A percentile compares a stretch with the other conserved stretches of the same genome.
Evolutionary conservation across 2,888 invertebrate genomes (phyloP).

Genomic region (Ichneumoninae sp.): DNA sequence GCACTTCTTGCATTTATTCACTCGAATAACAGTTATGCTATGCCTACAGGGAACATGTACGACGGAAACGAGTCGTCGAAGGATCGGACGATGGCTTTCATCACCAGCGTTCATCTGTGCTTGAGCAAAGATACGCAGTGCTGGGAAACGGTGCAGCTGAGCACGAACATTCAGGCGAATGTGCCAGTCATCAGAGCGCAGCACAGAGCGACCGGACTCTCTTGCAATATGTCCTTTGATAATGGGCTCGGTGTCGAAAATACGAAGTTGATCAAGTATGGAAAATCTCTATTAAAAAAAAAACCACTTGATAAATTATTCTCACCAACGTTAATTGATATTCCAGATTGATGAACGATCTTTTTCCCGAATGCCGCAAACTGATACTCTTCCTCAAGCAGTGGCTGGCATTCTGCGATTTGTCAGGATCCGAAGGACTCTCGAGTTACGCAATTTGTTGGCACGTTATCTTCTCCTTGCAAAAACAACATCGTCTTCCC

Average conservation of each 20-base stretch:
- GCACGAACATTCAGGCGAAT: conserved; percentile 68
- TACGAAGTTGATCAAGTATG: conserved; percentile 84
- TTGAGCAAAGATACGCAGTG: conserved; percentile 56
- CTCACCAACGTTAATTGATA: conserved; percentile 13
- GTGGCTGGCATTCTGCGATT: conserved; percentile 85
- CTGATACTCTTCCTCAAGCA: conserved; percentile 87
- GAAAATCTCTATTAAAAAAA: neutral
- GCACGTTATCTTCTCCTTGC: conserved; percentile 87
- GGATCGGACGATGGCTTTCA: neutral
- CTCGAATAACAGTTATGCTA: neutral
- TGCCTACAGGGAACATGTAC: conserved; percentile 20
- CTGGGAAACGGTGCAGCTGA: conserved; percentile 81
- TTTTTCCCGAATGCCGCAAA: conserved; percentile 84
- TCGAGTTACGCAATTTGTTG: conserved; percentile 87
- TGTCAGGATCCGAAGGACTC: conserved; percentile 77
- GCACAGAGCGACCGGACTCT: conserved; percentile 84
- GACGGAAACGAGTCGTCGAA: conserved; percentile 10
- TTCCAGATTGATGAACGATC: conserved; percentile 81
- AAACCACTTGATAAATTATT: conserved; percentile 3
- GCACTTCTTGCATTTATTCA: neutral
- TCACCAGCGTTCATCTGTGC: conserved; percentile 53
- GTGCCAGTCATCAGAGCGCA: conserved; percentile 81
- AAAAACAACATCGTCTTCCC: conserved; percentile 84
- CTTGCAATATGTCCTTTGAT: conserved; percentile 87
- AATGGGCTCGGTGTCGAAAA: conserved; percentile 88